Conservation (phyloP, 2,797 vertebrate species). For the Neosilurus mollespiculum region DNA sequence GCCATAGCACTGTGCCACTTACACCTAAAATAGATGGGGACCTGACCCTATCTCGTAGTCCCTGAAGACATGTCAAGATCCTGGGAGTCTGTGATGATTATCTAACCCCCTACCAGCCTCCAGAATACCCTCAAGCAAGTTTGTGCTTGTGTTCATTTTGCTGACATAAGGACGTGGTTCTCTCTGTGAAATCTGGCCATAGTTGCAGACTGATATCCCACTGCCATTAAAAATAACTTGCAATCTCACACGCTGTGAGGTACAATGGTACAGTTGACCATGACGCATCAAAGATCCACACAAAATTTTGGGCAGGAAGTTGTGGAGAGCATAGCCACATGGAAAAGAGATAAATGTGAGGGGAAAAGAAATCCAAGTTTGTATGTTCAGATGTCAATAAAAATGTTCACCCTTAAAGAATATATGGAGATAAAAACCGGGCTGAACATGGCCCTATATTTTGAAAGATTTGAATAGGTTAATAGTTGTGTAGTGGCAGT, state of each 20-base stretch:
- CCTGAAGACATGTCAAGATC: neutral
- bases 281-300: neutral
- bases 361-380: neutral
- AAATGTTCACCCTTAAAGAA: neutral
- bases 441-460: neutral
- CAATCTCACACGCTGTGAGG: conserved; percentile 1
- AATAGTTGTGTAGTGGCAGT: no score
- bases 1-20: neutral
- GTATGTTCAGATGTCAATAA: neutral
- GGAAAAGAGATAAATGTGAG: neutral
- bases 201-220: neutral
- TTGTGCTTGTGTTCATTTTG: neutral
- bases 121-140: neutral
- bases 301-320: neutral
- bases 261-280: neutral
- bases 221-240: neutral
- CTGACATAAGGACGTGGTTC: neutral
- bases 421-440: neutral
- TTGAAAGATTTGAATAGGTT: neutral
- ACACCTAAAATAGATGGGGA: neutral
- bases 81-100: neutral
- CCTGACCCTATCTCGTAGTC: neutral
- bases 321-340: neutral
- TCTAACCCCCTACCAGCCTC: neutral
- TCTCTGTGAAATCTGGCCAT: neutral